phyloP scores from a whole-genome alignment of 2,797 vertebrate species.

The Rachycentron canadum region DNA sequence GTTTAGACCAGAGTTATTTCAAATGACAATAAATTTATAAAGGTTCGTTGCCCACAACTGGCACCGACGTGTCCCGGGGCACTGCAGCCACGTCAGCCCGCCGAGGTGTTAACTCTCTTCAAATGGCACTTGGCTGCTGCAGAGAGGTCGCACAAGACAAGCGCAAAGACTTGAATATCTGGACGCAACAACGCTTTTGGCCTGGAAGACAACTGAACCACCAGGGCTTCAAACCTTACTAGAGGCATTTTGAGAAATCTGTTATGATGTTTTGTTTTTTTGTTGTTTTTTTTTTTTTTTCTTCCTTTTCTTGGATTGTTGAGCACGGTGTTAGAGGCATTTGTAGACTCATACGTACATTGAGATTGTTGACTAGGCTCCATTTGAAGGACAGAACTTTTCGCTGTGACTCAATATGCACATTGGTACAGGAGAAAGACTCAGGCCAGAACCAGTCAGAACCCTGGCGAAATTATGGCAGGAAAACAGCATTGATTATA shows the following conservation, averaged over 20 bases:
- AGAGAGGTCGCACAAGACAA: conserved; percentile 1
- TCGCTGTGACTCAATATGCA: conserved; percentile 46
- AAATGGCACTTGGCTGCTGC: conserved; percentile 28
- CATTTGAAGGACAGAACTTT: conserved; percentile 52
- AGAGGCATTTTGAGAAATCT: conserved; percentile 36
- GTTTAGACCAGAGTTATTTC: conserved; percentile 26
- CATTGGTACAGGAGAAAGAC: conserved; percentile 33
- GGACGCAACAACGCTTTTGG: conserved; percentile 5
- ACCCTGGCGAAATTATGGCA: conserved; percentile 1
- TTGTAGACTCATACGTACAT: conserved; percentile 17
- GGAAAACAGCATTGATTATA: conserved; percentile 32
- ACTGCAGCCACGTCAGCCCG: neutral
- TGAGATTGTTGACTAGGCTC: conserved; percentile 24
- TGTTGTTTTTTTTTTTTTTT: conserved; percentile 2
- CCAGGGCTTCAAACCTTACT: conserved; percentile 9
- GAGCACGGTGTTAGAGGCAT: conserved; percentile 55
- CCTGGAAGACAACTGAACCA: conserved; percentile 22
- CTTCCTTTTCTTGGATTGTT: conserved; percentile 42
- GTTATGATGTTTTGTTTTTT: conserved; percentile 36
- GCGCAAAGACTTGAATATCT: conserved; percentile 17
- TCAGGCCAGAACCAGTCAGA: conserved; percentile 13
- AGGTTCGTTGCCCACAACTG: neutral
- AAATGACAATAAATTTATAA: conserved; percentile 16
- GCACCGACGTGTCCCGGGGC: neutral
- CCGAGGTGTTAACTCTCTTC: conserved; percentile 10